Evolutionary conservation across 92 coral and sea anemone species (phyloP), one percentile per base, ranked within the genome.

Genomic region (Metridium senile): DNA sequence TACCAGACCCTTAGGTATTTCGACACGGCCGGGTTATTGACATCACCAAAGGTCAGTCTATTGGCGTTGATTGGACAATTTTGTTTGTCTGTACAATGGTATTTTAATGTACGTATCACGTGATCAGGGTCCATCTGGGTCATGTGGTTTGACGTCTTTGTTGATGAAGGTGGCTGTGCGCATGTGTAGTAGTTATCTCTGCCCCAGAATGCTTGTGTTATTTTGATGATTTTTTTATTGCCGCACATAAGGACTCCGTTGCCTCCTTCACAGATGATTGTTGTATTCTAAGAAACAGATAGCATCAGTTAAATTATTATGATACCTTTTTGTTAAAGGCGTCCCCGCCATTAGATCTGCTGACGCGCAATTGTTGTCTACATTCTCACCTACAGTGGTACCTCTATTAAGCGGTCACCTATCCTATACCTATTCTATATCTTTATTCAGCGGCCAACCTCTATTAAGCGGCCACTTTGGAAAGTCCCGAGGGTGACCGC

Each of bases 171-270:
- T 31, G 81, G 69, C 26, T 90, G 82, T 18, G 88, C 82, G 75
- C 98, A 94, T 66, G 90, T 86, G 89, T 86, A 74, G 51, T 85
- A 81, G 78, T 88, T 80, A 52, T 93, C 93, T 51, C 90, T 76
- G 27, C 97, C 97, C 97, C 98, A 94, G 79, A 87, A 78, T 65
- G 92, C 98, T 58, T 90, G 90, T 29, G 86, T 82, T 29, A 94
- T 93, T 81, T 92, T 91, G 34, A 94, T 81, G 34, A 71, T 72
- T 58, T 84, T 84, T 29, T 88, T 73, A 20, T 85, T 81, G 6
- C 59, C 88, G 72, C 98, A 94, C 26, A 62, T 58, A 19, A 92
- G 83, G 25, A 74, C 80, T 59, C 77, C 81, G 22, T 76, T 72
- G 13, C 80, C 85, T 8, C 95, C 98, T 59, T 85, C 98, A 62